Percentiles rank a stretch among this genome's conserved stretches.
phyloP scores from a whole-genome alignment of 2,888 invertebrate genomes.

The Euspilapteryx auroguttella region DNA sequence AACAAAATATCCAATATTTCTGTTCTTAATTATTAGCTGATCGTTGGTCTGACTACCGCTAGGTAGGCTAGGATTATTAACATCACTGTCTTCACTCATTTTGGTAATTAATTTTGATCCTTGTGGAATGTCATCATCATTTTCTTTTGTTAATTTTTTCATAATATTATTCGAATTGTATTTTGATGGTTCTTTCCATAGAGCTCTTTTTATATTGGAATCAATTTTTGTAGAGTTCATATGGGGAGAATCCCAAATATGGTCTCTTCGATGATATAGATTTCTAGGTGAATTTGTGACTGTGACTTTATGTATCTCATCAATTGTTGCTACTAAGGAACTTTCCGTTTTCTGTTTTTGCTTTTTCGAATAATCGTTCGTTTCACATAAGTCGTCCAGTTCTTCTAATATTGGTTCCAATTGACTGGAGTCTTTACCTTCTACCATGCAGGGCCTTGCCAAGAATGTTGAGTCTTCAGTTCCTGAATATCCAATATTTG shows the following conservation, averaged over 20 bases:
- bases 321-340: slow-evolving; percentile 65
- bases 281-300: slow-evolving; percentile 60
- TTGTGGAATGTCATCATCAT: slow-evolving; percentile 21
- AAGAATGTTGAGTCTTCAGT: slow-evolving; percentile 52
- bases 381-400: slow-evolving; percentile 55
- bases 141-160: slow-evolving; percentile 40
- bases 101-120: slow-evolving; percentile 21
- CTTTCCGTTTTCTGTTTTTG: slow-evolving; percentile 54
- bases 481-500: slow-evolving; percentile 51
- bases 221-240: slow-evolving; percentile 31
- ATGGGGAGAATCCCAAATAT: slow-evolving; percentile 47
- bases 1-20: not conserved
- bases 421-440: slow-evolving; percentile 55
- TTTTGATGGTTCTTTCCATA: slow-evolving; percentile 52
- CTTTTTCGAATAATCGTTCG: slow-evolving; percentile 37
- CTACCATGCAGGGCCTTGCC: slow-evolving; percentile 59
- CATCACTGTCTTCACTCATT: slow-evolving; percentile 8
- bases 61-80: slow-evolving; percentile 14
- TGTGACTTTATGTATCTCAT: slow-evolving; percentile 62
- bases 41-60: slow-evolving; percentile 15
- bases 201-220: slow-evolving; percentile 31
- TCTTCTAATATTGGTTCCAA: slow-evolving; percentile 61
- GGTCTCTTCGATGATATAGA: slow-evolving; percentile 55
- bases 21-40: not conserved
- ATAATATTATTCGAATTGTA: slow-evolving; percentile 43